phyloP scores from a whole-genome alignment of 2,888 invertebrate genomes.

The Colletes collaris region DNA sequence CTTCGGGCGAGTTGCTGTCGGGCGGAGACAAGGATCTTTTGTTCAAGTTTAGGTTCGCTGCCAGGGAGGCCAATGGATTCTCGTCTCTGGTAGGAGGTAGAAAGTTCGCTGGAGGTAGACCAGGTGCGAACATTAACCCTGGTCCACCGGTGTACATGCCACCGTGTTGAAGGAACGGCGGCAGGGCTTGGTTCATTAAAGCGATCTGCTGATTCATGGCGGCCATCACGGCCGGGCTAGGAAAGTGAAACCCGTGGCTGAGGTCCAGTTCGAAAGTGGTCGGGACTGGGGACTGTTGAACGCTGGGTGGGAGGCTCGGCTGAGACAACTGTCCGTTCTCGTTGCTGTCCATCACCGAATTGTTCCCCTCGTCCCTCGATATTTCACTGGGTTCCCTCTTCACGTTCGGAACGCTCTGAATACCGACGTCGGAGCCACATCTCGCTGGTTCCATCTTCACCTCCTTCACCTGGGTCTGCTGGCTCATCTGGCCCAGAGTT shows the following conservation, averaged over 20 bases:
- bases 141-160: constrained; percentile 81
- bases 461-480: constrained; percentile 73
- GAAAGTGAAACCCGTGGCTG: constrained; percentile 80
- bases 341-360: constrained; percentile 63
- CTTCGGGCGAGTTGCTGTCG: constrained; percentile 83
- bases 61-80: constrained; percentile 84
- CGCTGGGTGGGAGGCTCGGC: constrained; percentile 64
- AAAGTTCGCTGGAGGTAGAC: constrained; percentile 75
- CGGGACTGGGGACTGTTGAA: constrained; percentile 75
- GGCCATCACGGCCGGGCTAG: constrained; percentile 83
- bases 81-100: constrained; percentile 77
- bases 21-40: constrained; percentile 84
- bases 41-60: constrained; percentile 84
- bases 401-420: constrained; percentile 69
- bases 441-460: constrained; percentile 75
- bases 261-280: constrained; percentile 79
- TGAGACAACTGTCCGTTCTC: constrained; percentile 75
- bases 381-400: constrained; percentile 77
- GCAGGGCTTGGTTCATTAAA: constrained; percentile 84
- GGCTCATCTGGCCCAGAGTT: constrained; percentile 74
- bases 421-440: constrained; percentile 64
- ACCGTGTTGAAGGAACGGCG: constrained; percentile 83
- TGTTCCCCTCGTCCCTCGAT: constrained; percentile 58
- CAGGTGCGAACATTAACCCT: constrained; percentile 83
- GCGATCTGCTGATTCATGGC: constrained; percentile 84